These are phyloP conservation scores for Anthophora plumipes DNA, from an alignment of 2,888 invertebrate genomes.

Conservation along the genomic window DNA sequence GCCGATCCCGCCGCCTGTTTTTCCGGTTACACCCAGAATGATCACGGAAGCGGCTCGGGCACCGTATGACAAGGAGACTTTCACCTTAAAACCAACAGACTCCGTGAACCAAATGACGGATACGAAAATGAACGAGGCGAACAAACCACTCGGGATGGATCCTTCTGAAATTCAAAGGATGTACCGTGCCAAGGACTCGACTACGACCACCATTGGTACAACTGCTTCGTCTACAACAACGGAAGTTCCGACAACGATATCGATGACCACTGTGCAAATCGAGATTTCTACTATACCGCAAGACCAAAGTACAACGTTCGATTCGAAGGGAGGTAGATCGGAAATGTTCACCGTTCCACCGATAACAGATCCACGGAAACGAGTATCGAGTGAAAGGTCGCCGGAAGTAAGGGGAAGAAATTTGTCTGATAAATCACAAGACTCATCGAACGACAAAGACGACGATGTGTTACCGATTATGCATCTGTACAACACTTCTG, in stretches of 20 bases:
- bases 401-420: slow-evolving; percentile 80
- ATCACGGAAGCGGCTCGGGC: slow-evolving; percentile 52
- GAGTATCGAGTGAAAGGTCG: slow-evolving; percentile 71
- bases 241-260: slow-evolving; percentile 35
- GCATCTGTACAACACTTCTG: slow-evolving; percentile 82
- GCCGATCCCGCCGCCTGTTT: slow-evolving; percentile 63
- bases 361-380: slow-evolving; percentile 51
- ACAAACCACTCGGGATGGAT: slow-evolving; percentile 72
- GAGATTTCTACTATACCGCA: slow-evolving; percentile 51
- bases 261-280: slow-evolving; percentile 32
- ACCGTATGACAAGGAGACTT: slow-evolving; percentile 51
- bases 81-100: slow-evolving; percentile 52
- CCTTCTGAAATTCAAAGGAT: slow-evolving; percentile 82
- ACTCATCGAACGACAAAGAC: slow-evolving; percentile 72
- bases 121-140: slow-evolving; percentile 51
- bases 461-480: slow-evolving; percentile 82
- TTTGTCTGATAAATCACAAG: slow-evolving; percentile 78
- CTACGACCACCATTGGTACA: slow-evolving; percentile 24
- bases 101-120: slow-evolving; percentile 38
- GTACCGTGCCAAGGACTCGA: slow-evolving; percentile 74
- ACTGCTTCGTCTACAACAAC: neutral
- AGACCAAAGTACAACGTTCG: slow-evolving; percentile 24
- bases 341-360: slow-evolving; percentile 39
- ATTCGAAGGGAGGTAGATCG: neutral
- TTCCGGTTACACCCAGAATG: slow-evolving; percentile 76